Percentiles rank a stretch among this genome's conserved stretches.
Conservation (phyloP, 35 echinoderm and acorn worm species). For the Chiridota heheva region DNA sequence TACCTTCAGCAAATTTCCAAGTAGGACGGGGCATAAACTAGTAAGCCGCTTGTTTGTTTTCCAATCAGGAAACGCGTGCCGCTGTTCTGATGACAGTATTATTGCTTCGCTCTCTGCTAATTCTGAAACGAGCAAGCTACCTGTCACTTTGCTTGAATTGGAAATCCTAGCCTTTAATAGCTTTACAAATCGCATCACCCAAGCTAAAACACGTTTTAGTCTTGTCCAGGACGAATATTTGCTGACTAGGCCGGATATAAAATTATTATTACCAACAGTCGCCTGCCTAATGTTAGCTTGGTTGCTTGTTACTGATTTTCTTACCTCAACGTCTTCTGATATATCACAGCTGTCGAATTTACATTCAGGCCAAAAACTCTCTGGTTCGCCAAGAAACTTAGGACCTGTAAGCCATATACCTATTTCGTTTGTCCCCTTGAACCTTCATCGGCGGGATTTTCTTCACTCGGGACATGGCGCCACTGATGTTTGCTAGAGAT, state of each 20-base stretch:
- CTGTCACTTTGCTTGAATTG: background rate
- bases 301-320: slow-evolving; percentile 5
- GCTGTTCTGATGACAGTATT: slow-evolving; percentile 16
- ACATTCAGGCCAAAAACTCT: slow-evolving; percentile 2
- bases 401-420: slow-evolving; percentile 46
- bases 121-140: slow-evolving; percentile 15
- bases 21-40: background rate
- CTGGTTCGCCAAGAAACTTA: slow-evolving; percentile 1
- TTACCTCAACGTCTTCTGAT: background rate
- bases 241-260: background rate
- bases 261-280: background rate
- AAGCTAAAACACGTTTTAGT: slow-evolving; percentile 11
- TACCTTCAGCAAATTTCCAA: slow-evolving; percentile 20
- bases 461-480: slow-evolving; percentile 22
- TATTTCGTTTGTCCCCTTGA: slow-evolving; percentile 18
- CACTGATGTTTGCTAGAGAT: slow-evolving; percentile 19
- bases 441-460: slow-evolving; percentile 50
- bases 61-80: slow-evolving; percentile 1
- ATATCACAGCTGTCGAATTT: slow-evolving; percentile 12
- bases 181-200: slow-evolving; percentile 31
- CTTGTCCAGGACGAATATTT: slow-evolving; percentile 40
- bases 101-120: slow-evolving; percentile 7
- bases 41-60: background rate
- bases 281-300: background rate
- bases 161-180: background rate